Evolutionary conservation across 1,140 invertebrate genomes (phyloP).

Genomic region (Temnothorax curvispinosus): DNA sequence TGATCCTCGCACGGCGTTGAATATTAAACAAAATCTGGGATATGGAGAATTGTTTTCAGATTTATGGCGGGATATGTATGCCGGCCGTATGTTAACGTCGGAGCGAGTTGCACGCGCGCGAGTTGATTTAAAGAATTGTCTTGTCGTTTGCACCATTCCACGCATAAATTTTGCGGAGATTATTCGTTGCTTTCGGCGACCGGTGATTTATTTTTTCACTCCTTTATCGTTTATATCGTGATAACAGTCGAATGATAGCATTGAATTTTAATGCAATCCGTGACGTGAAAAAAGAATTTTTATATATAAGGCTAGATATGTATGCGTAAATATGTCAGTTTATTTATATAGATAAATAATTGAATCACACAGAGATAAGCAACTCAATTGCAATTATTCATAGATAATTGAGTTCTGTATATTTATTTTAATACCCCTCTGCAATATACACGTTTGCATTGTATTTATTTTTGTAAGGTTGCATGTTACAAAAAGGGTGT

Average conservation of each 20-base stretch:
- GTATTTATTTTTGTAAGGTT: neutral
- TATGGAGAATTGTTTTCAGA: slow-evolving; percentile 57
- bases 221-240: slow-evolving; percentile 3
- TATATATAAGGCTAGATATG: neutral
- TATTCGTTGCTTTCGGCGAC: slow-evolving; percentile 18
- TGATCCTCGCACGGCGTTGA: neutral
- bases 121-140: slow-evolving; percentile 55
- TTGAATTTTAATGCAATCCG: slow-evolving; percentile 9
- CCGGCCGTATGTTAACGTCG: neutral
- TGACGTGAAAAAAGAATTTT: neutral
- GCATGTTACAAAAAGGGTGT: neutral
- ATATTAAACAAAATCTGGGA: neutral
- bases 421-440: slow-evolving; percentile 3
- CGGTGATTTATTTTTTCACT: slow-evolving; percentile 31
- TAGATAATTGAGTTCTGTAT: neutral
- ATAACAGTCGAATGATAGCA: slow-evolving; percentile 4
- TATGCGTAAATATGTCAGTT: neutral
- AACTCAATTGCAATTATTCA: neutral
- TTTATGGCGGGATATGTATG: slow-evolving; percentile 11
- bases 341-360: neutral
- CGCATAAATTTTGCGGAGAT: slow-evolving; percentile 43
- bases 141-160: slow-evolving; percentile 49
- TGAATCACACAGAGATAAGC: neutral
- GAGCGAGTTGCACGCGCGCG: neutral
- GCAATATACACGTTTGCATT: neutral